A percentile compares a stretch with the other conserved stretches of the same genome.
These are phyloP conservation scores for Sycophila texana DNA, from an alignment of 2,888 invertebrate genomes.

Conservation along the genomic window DNA sequence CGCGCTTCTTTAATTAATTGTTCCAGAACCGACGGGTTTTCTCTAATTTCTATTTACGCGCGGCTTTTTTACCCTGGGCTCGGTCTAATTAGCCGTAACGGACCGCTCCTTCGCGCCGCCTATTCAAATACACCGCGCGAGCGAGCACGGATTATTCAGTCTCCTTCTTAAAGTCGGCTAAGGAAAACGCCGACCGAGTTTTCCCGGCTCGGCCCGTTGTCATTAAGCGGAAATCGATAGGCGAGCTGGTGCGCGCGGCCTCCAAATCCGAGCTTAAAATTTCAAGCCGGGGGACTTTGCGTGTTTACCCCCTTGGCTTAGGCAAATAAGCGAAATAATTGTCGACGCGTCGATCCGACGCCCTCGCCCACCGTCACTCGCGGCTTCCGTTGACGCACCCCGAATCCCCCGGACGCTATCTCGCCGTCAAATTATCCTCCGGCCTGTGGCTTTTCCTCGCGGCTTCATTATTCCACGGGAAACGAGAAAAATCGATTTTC, in stretches of 20 bases:
- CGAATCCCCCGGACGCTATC: neutral
- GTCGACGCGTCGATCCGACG: slow-evolving; percentile 23
- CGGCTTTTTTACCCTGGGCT: slow-evolving; percentile 8
- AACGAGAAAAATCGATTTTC: too few relatives aligned
- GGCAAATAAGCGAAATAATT: slow-evolving; percentile 38
- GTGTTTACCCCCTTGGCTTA: slow-evolving; percentile 24
- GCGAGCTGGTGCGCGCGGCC: neutral
- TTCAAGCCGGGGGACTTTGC: slow-evolving; percentile 33
- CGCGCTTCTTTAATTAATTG: slow-evolving; percentile 33
- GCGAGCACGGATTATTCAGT: slow-evolving; percentile 21
- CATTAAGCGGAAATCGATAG: slow-evolving; percentile 51
- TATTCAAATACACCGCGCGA: neutral
- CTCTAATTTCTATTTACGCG: slow-evolving; percentile 36
- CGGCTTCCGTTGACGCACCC: slow-evolving; percentile 13
- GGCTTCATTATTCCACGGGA: too few relatives aligned
- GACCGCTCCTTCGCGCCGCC: neutral
- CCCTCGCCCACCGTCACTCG: neutral
- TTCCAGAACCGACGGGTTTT: neutral
- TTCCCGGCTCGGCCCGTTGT: slow-evolving; percentile 8
- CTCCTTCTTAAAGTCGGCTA: slow-evolving; percentile 11
- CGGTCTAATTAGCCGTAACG: slow-evolving; percentile 35
- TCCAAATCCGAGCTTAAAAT: slow-evolving; percentile 41
- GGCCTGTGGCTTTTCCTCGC: neutral
- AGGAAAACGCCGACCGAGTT: slow-evolving; percentile 38
- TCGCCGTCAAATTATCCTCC: neutral